Percentiles rank a stretch among this genome's conserved stretches.
Evolutionary conservation across 2,888 invertebrate species (phyloP).

Genomic region (Plusia festucae): DNA sequence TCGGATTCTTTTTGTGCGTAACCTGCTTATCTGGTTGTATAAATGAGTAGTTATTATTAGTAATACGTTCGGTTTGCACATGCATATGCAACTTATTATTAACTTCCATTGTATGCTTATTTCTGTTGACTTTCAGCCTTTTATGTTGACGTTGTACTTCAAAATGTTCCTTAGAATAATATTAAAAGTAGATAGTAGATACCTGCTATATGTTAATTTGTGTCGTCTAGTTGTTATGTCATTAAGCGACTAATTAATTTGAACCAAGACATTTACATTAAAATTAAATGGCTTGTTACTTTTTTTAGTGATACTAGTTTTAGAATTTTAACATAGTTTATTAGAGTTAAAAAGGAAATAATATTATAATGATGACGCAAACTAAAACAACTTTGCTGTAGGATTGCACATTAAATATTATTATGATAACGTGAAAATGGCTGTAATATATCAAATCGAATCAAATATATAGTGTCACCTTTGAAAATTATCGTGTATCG

Average conservation of each 20-base stretch:
- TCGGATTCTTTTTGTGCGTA: constrained; percentile 34
- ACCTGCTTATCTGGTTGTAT: constrained; percentile 31
- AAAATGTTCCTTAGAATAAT: background rate
- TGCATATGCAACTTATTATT: constrained; percentile 19
- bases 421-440: constrained; percentile 11
- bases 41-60: constrained; percentile 18
- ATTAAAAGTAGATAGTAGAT: background rate
- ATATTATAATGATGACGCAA: background rate
- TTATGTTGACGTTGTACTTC: background rate
- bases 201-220: too few species aligned
- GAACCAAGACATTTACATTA: background rate
- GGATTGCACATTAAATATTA: background rate
- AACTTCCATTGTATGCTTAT: constrained; percentile 41
- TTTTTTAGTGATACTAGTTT: background rate
- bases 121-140: constrained; percentile 25
- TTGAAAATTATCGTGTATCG: constrained; percentile 86
- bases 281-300: background rate
- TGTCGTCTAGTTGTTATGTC: background rate
- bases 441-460: constrained; percentile 64
- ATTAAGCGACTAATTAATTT: background rate
- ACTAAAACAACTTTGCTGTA: background rate
- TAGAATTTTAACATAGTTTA: background rate
- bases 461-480: constrained; percentile 77
- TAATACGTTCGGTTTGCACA: constrained; percentile 24
- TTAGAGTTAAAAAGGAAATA: background rate